These are phyloP conservation scores for Mesitornis unicolor DNA, from an alignment of 2,113 vertebrate species.

Conservation along the genomic window DNA sequence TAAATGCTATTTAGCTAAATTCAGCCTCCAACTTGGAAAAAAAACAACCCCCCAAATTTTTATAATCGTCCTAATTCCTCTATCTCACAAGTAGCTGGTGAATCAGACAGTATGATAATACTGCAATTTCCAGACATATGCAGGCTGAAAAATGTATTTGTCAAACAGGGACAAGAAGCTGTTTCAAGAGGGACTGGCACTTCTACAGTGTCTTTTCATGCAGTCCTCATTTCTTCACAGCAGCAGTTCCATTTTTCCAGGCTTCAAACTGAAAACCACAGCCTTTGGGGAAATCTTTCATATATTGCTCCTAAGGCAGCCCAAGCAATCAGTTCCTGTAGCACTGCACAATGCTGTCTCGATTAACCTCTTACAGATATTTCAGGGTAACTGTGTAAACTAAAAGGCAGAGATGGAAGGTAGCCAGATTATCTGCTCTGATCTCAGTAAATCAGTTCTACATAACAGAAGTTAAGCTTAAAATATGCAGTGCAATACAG, in stretches of 20 bases:
- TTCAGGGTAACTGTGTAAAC: neutral
- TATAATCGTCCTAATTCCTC: neutral
- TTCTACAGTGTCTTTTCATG: constrained; percentile 10
- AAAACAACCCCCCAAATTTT: neutral
- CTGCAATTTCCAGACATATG: neutral
- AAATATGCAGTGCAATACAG: neutral
- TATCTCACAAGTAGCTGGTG: neutral
- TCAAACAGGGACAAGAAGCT: neutral
- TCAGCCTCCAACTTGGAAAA: neutral
- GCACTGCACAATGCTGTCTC: neutral
- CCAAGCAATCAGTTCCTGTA: neutral
- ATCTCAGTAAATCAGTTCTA: neutral
- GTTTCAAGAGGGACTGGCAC: neutral
- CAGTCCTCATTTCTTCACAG: neutral
- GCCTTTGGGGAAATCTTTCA: constrained; percentile 36
- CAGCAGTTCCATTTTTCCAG: neutral
- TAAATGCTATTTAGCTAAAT: neutral
- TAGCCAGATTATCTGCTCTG: neutral
- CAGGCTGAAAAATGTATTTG: neutral
- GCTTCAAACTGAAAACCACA: neutral
- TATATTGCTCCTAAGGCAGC: constrained; percentile 21
- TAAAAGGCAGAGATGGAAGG: neutral
- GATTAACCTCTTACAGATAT: neutral
- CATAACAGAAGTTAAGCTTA: neutral
- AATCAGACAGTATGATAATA: neutral